These are phyloP conservation scores for Dryococelus australis DNA, from an alignment of 2,888 invertebrate species.

Conservation along the genomic window DNA sequence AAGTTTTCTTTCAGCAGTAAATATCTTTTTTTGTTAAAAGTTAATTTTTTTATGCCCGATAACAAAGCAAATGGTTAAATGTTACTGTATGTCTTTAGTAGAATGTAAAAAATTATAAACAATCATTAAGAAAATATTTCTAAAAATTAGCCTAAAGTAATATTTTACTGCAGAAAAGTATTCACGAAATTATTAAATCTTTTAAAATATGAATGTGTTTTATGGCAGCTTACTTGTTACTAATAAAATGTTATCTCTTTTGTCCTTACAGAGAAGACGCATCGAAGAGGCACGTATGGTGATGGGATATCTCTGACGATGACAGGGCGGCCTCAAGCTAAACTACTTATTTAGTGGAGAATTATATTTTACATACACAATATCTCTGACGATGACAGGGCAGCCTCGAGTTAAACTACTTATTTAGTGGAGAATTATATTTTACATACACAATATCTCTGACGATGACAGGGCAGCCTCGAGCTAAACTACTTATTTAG, in stretches of 20 bases:
- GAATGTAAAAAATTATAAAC: no score
- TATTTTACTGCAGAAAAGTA: no score
- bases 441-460: background rate
- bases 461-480: background rate
- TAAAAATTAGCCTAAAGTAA: no score
- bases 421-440: background rate
- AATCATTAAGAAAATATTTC: no score
- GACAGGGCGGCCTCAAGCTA: background rate
- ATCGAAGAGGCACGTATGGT: conserved; percentile 79
- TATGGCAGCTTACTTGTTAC: background rate
- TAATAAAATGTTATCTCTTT: conserved; percentile 47
- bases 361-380: conserved; percentile 13
- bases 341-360: background rate
- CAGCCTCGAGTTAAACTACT: background rate
- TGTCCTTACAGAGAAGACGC: conserved; percentile 77
- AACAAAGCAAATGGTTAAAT: no score
- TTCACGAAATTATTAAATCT: no score
- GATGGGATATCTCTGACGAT: conserved; percentile 33
- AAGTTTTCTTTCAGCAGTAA: no score
- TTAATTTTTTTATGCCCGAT: no score
- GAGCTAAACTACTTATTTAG: background rate
- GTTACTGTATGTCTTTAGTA: no score
- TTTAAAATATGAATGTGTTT: no score
- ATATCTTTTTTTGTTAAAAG: no score
- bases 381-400: background rate